Evolutionary conservation across 1,140 invertebrate genomes (phyloP), one percentile per base, ranked within the genome.

Genomic region (Ladona fulva): DNA sequence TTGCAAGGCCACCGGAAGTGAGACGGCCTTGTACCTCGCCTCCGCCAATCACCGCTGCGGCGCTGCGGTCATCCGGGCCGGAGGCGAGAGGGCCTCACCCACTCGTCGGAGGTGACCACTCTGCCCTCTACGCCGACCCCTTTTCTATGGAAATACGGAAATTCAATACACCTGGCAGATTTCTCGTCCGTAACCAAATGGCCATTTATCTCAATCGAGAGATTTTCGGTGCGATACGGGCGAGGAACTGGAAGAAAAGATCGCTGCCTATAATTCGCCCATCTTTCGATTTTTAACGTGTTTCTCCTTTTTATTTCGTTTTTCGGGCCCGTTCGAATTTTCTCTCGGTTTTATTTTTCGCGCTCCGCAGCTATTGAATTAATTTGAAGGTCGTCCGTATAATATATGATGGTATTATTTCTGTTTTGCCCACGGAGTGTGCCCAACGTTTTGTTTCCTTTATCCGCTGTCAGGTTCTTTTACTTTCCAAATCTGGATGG

Each of bases 161-260:
- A 66, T 66, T 66, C 52, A 66, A 66, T 66, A 66, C 52, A 66
- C 52, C 52, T 66, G 52, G 52, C 14, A 22, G 52, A 66, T 66
- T 66, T 66, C 52, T 66, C 52, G 14, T 66, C 52, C 52, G 14
- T 66, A 66, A 66, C 52, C 52, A 66, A 66, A 19, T 16, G 3
- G 14, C n/a, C 52, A 12, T 66, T 66, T 66, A 66, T 66, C 52
- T 66, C 52, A 66, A 66, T 16, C 52, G 52, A 16, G 14, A 66
- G 52, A 66, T 66, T 66, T 19, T 22, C 12, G 52, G n/a, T 19
- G n/a, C 52, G 52, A 66, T 66, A 66, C 14, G 52, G 52, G 12
- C 52, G n/a, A 3, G 5, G 52, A 66, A 66, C 14, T 12, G 52
- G 52, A 22, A 66, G 52, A 66, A 66, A 6, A 12, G 52, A 37